phyloP scores from a whole-genome alignment of 2,797 vertebrate species.

The Bryconaethiops microstoma region DNA sequence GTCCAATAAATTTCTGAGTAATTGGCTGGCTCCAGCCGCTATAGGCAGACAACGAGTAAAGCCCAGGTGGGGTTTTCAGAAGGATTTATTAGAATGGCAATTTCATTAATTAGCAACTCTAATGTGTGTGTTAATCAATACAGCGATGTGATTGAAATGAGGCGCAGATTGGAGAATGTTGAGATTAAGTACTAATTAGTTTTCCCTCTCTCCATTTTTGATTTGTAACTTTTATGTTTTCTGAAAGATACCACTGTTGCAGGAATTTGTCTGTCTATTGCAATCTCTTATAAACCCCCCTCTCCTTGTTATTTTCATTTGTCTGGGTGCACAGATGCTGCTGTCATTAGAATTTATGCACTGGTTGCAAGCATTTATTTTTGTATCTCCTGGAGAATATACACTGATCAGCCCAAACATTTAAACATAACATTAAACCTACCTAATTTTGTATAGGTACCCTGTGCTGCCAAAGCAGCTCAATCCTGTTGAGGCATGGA shows the following conservation, averaged over 20 bases:
- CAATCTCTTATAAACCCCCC: not conserved
- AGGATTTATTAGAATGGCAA: slow-evolving; percentile 66
- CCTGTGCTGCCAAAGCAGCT: too few relatives aligned
- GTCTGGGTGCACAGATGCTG: not conserved
- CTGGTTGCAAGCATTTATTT: not conserved
- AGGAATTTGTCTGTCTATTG: slow-evolving; percentile 30
- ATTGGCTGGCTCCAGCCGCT: slow-evolving; percentile 79
- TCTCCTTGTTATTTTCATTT: slow-evolving; percentile 13
- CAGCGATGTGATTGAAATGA: slow-evolving; percentile 60
- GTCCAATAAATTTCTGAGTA: slow-evolving; percentile 81
- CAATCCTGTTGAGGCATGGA: too few relatives aligned
- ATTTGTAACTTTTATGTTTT: slow-evolving; percentile 51
- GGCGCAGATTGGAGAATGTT: slow-evolving; percentile 54
- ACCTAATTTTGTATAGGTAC: too few relatives aligned
- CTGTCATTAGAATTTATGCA: not conserved
- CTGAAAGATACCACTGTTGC: slow-evolving; percentile 49
- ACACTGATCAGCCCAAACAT: too few relatives aligned
- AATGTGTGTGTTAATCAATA: slow-evolving; percentile 69
- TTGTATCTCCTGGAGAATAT: not conserved
- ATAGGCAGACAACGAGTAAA: slow-evolving; percentile 63
- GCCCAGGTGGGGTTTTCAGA: slow-evolving; percentile 72
- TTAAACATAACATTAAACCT: too few relatives aligned
- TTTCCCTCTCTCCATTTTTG: not conserved
- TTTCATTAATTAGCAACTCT: slow-evolving; percentile 79
- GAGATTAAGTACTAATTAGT: slow-evolving; percentile 46